These are phyloP conservation scores for Probaryconus sp. DNA, from an alignment of 1,140 invertebrate species.

Conservation along the genomic window DNA sequence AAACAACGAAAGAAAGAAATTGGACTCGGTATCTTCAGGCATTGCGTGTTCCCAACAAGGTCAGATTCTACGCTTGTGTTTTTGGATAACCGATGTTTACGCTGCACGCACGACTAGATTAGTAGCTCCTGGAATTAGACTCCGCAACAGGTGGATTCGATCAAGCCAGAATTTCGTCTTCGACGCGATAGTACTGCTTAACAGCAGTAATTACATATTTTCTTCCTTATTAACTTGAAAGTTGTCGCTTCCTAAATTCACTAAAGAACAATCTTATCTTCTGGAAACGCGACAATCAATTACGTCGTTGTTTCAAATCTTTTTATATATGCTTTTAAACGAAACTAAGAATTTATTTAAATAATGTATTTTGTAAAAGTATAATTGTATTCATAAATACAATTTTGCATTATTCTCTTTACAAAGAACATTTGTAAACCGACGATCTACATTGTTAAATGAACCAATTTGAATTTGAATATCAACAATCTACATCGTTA, in stretches of 20 bases:
- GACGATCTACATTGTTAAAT: no score
- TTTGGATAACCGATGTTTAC: conserved; percentile 20
- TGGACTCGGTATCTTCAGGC: neutral
- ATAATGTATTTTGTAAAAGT: no score
- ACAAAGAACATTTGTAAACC: no score
- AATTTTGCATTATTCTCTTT: no score
- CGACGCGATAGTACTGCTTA: neutral
- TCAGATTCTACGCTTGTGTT: conserved; percentile 8
- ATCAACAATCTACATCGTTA: no score
- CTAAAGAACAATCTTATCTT: no score
- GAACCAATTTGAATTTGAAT: no score
- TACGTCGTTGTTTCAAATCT: no score
- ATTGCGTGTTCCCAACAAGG: conserved; percentile 9
- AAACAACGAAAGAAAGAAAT: neutral
- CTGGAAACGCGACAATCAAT: neutral
- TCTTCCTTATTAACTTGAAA: neutral
- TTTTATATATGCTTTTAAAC: no score
- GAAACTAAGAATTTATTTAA: no score
- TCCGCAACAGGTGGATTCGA: conserved; percentile 20
- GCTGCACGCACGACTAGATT: conserved; percentile 19
- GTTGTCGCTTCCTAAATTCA: neutral
- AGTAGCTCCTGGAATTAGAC: conserved; percentile 17
- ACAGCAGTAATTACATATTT: neutral
- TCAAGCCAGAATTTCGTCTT: conserved; percentile 12
- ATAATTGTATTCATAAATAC: no score